phyloP scores from a whole-genome alignment of 2,113 vertebrate species.

The Gasterosteus aculeatus region DNA sequence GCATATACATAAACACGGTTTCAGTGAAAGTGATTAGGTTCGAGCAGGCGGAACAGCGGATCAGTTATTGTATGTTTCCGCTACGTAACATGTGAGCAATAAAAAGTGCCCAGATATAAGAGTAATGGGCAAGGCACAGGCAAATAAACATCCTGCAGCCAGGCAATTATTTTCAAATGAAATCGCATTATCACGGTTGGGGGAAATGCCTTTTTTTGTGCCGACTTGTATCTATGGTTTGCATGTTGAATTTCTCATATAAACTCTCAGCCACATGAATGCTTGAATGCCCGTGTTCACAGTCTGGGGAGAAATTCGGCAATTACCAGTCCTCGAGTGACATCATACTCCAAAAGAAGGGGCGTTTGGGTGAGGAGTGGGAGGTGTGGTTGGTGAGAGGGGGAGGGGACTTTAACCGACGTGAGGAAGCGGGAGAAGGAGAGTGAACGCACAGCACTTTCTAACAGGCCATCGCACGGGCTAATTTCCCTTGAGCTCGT shows the following conservation, averaged over 20 bases:
- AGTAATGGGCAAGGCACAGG: constrained; percentile 44
- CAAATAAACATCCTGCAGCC: constrained; percentile 33
- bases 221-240: not conserved
- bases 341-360: constrained; percentile 56
- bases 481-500: constrained; percentile 72
- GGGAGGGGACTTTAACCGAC: constrained; percentile 16
- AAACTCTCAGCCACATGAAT: not conserved
- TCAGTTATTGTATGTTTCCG: constrained; percentile 29
- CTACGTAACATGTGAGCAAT: constrained; percentile 23
- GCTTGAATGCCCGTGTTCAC: constrained; percentile 12
- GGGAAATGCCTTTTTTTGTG: constrained; percentile 23
- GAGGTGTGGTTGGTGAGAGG: constrained; percentile 34
- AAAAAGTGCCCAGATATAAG: constrained; percentile 31
- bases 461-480: constrained; percentile 59
- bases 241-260: constrained; percentile 10
- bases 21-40: constrained; percentile 37
- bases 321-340: constrained; percentile 43
- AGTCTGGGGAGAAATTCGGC: constrained; percentile 49
- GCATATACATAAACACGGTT: constrained; percentile 29
- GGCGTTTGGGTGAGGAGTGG: constrained; percentile 23
- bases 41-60: constrained; percentile 2
- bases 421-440: constrained; percentile 12
- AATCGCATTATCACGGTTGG: constrained; percentile 32
- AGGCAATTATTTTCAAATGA: constrained; percentile 41
- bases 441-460: constrained; percentile 41